Evolutionary conservation across 1,140 invertebrate genomes (phyloP), one percentile per base, ranked within the genome.

Genomic region (Euura lappo): DNA sequence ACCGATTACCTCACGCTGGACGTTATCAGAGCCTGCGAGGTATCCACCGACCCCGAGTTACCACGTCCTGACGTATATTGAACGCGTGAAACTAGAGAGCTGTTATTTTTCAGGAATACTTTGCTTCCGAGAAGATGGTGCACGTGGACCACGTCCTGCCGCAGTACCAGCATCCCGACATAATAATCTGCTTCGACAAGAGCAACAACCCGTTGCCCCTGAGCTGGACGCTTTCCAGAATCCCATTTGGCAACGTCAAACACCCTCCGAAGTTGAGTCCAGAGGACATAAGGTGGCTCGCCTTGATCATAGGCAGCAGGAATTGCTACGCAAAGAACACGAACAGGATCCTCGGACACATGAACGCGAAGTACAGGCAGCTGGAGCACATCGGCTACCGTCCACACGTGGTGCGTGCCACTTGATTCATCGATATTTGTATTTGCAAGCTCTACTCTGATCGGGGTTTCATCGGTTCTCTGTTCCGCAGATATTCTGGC

Each of bases 301-400:
- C 84, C 5, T 69, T 91, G 28, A 73, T 86, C 0, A 73, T 90
- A 6, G 79, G 85, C 2, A 85, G 84, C 42, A 84, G 85, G 82
- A 89, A 90, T 80, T 84, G 81, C 67, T 85, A 80, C 4, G 80
- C 89, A 7, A 74, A 84, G 10, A 81, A 85, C 46, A 85, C 85
- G 42, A 67, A 77, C 3, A 76, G 80, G 3, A 81, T 81, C 11
- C 80, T 89, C 0, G 90, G 89, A 7, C 74, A 82, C 43, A 78
- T 86, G 47, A 76, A 81, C 51, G 87, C 88, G 85, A 90, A 90
- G 77, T n/a, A 86, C 4, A 81, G 86, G 68, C 90, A 90, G 47
- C 81, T 91, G n/a, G 74, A 81, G 71, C 83, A 87, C 72, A 76
- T 91, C 64, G 90, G 89, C 44, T 90, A 90, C 75, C 85, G 78